These are phyloP conservation scores for Microcebus jonahi DNA, from an alignment of 2,113 vertebrate genomes.

Conservation along the genomic window DNA sequence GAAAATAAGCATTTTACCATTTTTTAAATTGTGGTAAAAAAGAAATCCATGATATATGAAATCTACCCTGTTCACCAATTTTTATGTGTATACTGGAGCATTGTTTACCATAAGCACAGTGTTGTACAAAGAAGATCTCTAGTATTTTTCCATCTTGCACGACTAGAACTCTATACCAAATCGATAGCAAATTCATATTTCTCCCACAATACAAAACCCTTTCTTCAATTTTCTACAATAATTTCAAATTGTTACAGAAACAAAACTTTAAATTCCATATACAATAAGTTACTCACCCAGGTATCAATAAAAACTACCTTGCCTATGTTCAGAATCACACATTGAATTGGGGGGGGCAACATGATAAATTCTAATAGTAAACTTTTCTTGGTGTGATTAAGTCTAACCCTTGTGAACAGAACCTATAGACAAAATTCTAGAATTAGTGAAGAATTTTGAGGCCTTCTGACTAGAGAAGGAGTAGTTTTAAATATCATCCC, in stretches of 20 bases:
- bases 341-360: background rate
- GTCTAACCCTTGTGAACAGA: background rate
- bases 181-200: background rate
- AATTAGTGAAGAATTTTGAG: background rate
- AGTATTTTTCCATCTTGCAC: background rate
- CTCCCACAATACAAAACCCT: background rate
- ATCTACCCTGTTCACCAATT: background rate
- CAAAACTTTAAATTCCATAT: conserved; percentile 11
- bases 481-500: background rate
- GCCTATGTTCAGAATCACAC: conserved; percentile 11
- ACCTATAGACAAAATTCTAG: background rate
- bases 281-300: background rate
- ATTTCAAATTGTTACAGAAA: conserved; percentile 4
- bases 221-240: background rate
- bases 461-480: background rate
- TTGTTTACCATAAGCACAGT: background rate
- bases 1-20: conserved; percentile 16
- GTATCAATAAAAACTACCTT: background rate
- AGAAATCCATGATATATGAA: background rate
- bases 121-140: background rate
- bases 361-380: background rate
- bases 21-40: background rate
- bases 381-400: background rate
- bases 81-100: background rate
- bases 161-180: background rate